Conservation (phyloP, 2,888 invertebrate genomes). For the Lacanobia wlatinum region DNA sequence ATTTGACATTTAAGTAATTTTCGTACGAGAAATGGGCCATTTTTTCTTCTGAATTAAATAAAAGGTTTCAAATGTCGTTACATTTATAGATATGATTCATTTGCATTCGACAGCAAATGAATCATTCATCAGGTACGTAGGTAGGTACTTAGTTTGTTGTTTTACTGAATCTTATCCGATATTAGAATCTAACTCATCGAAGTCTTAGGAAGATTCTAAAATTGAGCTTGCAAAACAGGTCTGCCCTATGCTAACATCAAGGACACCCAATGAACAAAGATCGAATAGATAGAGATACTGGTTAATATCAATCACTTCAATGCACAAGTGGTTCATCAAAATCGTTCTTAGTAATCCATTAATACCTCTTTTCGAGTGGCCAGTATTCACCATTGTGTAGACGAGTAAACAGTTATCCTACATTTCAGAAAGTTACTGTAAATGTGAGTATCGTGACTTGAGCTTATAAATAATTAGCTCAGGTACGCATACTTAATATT, state of each 20-base stretch:
- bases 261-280: slow-evolving; percentile 15
- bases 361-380: slow-evolving; percentile 13
- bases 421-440: slow-evolving; percentile 21
- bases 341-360: slow-evolving; percentile 13
- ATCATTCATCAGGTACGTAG: neutral
- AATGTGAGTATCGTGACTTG: slow-evolving; percentile 29
- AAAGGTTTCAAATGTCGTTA: neutral
- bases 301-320: slow-evolving; percentile 36
- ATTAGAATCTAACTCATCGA: neutral
- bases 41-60: neutral
- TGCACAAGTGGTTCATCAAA: slow-evolving; percentile 26
- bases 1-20: too few relatives aligned
- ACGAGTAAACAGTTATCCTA: neutral
- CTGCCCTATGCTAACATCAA: neutral
- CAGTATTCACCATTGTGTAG: slow-evolving; percentile 1
- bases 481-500: slow-evolving; percentile 36
- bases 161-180: neutral
- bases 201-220: neutral
- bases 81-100: neutral
- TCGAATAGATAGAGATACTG: slow-evolving; percentile 15
- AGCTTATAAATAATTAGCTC: slow-evolving; percentile 35
- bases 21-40: too few relatives aligned
- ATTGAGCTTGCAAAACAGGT: slow-evolving; percentile 7
- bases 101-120: neutral
- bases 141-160: neutral